phyloP scores from a whole-genome alignment of 1,140 invertebrate genomes.

The Cyrtorhinus lividipennis region DNA sequence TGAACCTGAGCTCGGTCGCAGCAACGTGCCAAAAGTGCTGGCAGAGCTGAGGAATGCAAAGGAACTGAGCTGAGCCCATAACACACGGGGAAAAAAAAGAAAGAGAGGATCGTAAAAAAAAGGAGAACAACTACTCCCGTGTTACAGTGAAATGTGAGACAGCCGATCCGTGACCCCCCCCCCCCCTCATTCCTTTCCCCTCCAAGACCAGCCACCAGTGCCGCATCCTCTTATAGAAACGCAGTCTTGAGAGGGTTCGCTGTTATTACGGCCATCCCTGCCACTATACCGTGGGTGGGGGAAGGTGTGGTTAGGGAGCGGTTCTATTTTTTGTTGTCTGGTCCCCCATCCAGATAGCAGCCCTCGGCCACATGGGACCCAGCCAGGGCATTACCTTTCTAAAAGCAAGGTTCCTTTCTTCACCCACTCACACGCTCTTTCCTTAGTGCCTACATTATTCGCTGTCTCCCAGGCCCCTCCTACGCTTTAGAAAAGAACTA shows the following conservation, averaged over 20 bases:
- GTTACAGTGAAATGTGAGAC: background rate
- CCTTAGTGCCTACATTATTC: too few relatives aligned
- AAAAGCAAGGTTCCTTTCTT: background rate
- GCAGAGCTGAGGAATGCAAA: too few relatives aligned
- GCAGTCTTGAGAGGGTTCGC: background rate
- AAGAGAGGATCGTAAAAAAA: background rate
- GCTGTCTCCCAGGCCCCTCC: background rate
- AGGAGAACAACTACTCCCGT: background rate
- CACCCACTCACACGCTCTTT: background rate
- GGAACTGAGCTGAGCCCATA: background rate
- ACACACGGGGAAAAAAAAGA: background rate
- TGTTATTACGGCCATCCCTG: background rate
- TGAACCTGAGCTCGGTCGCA: background rate
- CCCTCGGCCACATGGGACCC: background rate
- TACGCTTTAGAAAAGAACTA: background rate
- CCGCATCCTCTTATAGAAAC: background rate
- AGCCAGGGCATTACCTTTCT: background rate
- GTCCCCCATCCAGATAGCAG: background rate
- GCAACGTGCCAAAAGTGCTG: too few relatives aligned
- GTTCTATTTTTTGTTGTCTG: background rate
- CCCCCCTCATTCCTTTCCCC: background rate
- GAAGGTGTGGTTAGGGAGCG: background rate
- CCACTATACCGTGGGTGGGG: background rate
- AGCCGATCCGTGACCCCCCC: background rate
- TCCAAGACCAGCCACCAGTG: too few relatives aligned